Conservation (phyloP, 2,113 vertebrate species). For the Elachura formosa region DNA sequence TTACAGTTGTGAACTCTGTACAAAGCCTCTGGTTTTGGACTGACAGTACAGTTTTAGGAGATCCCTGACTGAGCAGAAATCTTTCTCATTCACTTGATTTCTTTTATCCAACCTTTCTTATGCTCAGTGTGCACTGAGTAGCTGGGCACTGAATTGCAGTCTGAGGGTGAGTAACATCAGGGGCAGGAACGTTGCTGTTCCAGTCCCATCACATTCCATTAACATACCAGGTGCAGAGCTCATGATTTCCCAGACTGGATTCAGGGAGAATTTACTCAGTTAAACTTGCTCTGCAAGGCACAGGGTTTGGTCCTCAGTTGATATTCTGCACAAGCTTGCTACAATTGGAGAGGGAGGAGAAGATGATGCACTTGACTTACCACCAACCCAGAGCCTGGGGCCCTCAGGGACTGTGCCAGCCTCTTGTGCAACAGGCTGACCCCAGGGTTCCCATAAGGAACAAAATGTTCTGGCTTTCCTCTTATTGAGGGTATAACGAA, state of each 20-base stretch:
- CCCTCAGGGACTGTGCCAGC: not conserved
- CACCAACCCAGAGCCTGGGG: not conserved
- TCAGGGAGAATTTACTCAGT: not conserved
- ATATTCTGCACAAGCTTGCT: not conserved
- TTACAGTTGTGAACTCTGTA: not conserved
- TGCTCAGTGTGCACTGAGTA: not conserved
- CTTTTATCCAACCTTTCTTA: not conserved
- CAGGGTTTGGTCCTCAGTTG: not conserved
- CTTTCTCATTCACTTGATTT: not conserved
- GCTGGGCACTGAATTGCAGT: not conserved
- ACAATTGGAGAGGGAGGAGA: not conserved
- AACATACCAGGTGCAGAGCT: conserved; percentile 26
- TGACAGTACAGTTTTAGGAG: not conserved
- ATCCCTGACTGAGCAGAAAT: not conserved
- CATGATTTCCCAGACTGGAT: conserved; percentile 2
- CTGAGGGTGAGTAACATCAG: not conserved
- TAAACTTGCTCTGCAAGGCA: conserved; percentile 28
- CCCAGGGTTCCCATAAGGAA: not conserved
- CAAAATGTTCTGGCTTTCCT: not conserved
- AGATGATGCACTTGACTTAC: not conserved
- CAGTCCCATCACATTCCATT: conserved; percentile 17
- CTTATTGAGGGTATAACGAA: not conserved
- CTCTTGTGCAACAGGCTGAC: not conserved
- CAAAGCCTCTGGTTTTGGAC: not conserved
- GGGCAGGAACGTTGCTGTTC: not conserved